Percentiles rank a stretch among this genome's conserved stretches.
These are phyloP conservation scores for Lasiurus borealis DNA, from an alignment of 2,113 vertebrate genomes.

Conservation along the genomic window DNA sequence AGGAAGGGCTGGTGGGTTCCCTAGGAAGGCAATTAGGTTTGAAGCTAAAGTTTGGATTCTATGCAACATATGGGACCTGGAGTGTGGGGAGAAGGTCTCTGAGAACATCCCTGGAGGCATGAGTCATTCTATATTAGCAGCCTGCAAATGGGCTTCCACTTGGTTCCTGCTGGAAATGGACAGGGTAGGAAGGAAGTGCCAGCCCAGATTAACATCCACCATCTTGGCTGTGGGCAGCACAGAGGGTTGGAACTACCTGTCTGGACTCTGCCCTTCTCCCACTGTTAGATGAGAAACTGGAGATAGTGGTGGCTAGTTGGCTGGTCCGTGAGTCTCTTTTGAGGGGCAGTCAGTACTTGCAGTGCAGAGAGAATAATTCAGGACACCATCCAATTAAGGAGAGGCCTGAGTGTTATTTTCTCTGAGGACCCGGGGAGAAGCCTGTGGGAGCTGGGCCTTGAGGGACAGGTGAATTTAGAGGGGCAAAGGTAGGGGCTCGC, in stretches of 20 bases:
- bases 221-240: neutral
- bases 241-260: neutral
- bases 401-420: neutral
- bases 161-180: neutral
- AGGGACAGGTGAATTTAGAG: neutral
- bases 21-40: constrained; percentile 65
- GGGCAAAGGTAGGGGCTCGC: neutral
- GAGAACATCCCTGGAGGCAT: neutral
- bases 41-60: constrained; percentile 42
- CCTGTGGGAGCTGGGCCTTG: neutral
- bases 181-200: neutral
- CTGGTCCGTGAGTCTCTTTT: neutral
- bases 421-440: neutral
- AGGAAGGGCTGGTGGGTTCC: constrained; percentile 49
- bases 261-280: neutral
- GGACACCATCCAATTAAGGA: neutral
- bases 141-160: neutral
- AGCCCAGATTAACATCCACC: neutral
- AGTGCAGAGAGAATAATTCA: neutral
- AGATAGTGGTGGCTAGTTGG: neutral
- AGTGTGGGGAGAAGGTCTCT: neutral
- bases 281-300: neutral
- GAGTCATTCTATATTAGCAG: constrained; percentile 40
- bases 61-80: neutral
- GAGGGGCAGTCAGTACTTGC: rapidly evolving